Percentiles rank a stretch among this genome's conserved stretches.
These are phyloP conservation scores for Cryptoprocta ferox DNA, from an alignment of 2,797 vertebrate genomes.

Conservation along the genomic window DNA sequence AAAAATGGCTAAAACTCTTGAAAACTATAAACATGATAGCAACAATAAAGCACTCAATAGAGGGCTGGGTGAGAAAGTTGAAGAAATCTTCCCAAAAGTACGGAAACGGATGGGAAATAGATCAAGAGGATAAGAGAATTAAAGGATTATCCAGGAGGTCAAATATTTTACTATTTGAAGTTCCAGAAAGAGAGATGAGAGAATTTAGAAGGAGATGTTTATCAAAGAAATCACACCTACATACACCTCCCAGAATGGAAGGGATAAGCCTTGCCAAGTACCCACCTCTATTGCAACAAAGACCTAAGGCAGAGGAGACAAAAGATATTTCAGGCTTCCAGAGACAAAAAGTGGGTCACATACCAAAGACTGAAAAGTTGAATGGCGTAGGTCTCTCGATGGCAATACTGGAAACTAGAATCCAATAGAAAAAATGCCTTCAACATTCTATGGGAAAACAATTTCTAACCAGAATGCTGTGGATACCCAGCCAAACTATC, in stretches of 20 bases:
- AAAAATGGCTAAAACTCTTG: background rate
- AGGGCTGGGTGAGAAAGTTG: background rate
- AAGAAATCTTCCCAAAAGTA: background rate
- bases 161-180: background rate
- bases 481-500: background rate
- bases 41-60: too few relatives aligned
- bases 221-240: background rate
- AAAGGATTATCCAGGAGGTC: background rate
- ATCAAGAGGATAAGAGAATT: background rate
- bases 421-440: background rate
- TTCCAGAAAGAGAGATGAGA: background rate
- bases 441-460: background rate
- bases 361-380: background rate
- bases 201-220: background rate
- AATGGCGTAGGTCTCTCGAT: background rate
- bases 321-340: background rate
- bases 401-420: background rate
- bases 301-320: too few relatives aligned
- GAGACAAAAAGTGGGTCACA: background rate
- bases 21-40: background rate
- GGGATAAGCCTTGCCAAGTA: background rate
- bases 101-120: background rate
- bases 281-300: background rate
- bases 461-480: background rate
- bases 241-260: background rate